Conservation (phyloP, 2,888 invertebrate species). For the Meiosimyza platycephala region DNA sequence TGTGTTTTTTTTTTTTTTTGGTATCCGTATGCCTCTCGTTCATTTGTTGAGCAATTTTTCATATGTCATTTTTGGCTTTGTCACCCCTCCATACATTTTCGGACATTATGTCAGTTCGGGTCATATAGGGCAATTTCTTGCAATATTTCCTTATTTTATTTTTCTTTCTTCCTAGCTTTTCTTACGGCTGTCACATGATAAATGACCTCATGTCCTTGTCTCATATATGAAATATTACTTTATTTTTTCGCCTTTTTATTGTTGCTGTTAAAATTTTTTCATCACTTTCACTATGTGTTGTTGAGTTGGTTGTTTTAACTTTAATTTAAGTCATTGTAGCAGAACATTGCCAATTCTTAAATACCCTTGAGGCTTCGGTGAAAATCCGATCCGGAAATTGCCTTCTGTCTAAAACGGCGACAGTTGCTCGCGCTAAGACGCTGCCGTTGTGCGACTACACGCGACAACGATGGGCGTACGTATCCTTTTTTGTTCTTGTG, state of each 20-base stretch:
- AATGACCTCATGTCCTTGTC: conserved; percentile 49
- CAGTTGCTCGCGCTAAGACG: conserved; percentile 49
- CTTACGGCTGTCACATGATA: conserved; percentile 52
- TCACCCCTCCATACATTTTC: conserved; percentile 26
- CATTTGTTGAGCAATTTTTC: conserved; percentile 26
- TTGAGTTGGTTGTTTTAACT: conserved; percentile 25
- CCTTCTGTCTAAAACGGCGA: conserved; percentile 13
- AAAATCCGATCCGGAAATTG: conserved; percentile 47
- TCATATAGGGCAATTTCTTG: conserved; percentile 39
- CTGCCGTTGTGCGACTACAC: conserved; percentile 55
- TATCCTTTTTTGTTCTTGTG: conserved; percentile 10
- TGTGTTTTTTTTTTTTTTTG: background rate
- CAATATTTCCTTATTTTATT: conserved; percentile 32
- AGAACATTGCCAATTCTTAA: conserved; percentile 49
- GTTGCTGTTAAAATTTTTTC: conserved; percentile 31
- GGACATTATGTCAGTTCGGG: conserved; percentile 43
- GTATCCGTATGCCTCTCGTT: background rate
- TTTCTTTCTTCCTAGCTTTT: conserved; percentile 29
- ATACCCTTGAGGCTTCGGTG: conserved; percentile 49
- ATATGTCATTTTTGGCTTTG: conserved; percentile 22
- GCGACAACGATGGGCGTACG: conserved; percentile 43
- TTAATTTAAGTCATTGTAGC: conserved; percentile 43
- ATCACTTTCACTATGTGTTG: conserved; percentile 34
- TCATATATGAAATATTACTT: conserved; percentile 50
- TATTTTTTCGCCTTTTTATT: conserved; percentile 35